Evolutionary conservation across 2,888 invertebrate genomes (phyloP), one percentile per base, ranked within the genome.

Genomic region (Unio pictorum): DNA sequence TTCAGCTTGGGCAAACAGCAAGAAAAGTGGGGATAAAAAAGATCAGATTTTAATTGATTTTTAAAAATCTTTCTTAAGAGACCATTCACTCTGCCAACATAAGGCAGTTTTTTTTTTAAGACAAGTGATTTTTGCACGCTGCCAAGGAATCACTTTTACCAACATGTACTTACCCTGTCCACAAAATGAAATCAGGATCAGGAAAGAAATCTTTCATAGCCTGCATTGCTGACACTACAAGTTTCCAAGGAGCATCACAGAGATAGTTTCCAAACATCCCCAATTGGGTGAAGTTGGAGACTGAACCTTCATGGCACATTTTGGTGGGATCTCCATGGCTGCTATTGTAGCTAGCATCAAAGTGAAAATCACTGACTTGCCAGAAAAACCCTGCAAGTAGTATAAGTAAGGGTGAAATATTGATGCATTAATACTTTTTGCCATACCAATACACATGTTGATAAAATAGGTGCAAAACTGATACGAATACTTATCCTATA

Each of bases 341-440:
- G 68, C 93, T 92, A 81, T 94, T 94, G 90, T 95, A 96, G 84
- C 94, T 93, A 8, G 94, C 94, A 89, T 97, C 96, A 91, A 95
- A 95, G 91, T 97, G 97, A 84, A 97, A 93, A 91, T 97, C 97
- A 80, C 96, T 96, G 88, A 97, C 95, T 91, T 97, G 97, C 97
- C 97, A 97, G 91, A 97, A 97, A 90, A 95, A 95, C 84, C 96
- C 97, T 97, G 94, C 59, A 84, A 83, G 58, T 45, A 45, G 11
- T 18, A 34, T 7, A 34, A 34, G 34, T 34, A 34, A 34, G 34
- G 34, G 34, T 34, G 34, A 34, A 34, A 34, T 34, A 34, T 5
- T 34, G 34, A 34, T 34, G 34, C 34, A 34, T 8, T 34, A 8
- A 34, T 34, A 34, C 34, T 34, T 34, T 34, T 34, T 8, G 7